These are phyloP conservation scores for Polylopha cassiicola DNA, from an alignment of 2,888 invertebrate species.

Conservation along the genomic window DNA sequence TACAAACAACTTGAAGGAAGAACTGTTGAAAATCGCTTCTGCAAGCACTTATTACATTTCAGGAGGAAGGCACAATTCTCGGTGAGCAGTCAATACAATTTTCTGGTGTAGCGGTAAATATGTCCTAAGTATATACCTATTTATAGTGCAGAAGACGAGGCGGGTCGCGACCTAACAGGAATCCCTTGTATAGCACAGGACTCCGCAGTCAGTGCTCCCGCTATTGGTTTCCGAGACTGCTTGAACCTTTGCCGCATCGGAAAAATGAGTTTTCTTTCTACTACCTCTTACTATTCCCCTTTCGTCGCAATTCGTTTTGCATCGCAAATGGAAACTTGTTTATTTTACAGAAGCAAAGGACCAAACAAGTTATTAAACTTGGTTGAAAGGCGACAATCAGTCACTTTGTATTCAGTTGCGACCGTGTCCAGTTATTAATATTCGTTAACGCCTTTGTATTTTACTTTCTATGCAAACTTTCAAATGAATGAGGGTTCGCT, in stretches of 20 bases:
- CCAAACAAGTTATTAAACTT: conserved; percentile 13
- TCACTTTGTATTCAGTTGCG: conserved; percentile 21
- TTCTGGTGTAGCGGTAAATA: not conserved
- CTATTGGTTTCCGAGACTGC: conserved; percentile 30
- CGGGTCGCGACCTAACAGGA: conserved; percentile 28
- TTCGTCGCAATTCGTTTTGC: conserved; percentile 31
- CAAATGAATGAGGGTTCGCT: conserved; percentile 7
- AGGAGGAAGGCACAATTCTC: conserved; percentile 14
- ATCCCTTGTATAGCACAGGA: conserved; percentile 35
- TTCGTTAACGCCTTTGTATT: conserved; percentile 19
- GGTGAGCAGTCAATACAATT: conserved; percentile 13
- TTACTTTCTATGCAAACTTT: conserved; percentile 16
- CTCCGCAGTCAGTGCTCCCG: conserved; percentile 27
- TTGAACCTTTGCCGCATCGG: conserved; percentile 31
- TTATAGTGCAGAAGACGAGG: conserved; percentile 14
- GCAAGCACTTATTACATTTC: conserved; percentile 21
- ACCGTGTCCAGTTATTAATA: conserved; percentile 19
- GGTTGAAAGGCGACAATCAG: conserved; percentile 11
- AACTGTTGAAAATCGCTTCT: too few relatives aligned
- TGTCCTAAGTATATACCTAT: conserved; percentile 9
- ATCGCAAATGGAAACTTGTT: conserved; percentile 27
- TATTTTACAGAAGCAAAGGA: conserved; percentile 14
- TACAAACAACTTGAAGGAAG: too few relatives aligned
- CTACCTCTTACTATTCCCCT: conserved; percentile 32
- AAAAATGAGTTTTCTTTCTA: conserved; percentile 41